phyloP scores from a whole-genome alignment of 2,888 invertebrate genomes.

The Iselma pallidipennis region DNA sequence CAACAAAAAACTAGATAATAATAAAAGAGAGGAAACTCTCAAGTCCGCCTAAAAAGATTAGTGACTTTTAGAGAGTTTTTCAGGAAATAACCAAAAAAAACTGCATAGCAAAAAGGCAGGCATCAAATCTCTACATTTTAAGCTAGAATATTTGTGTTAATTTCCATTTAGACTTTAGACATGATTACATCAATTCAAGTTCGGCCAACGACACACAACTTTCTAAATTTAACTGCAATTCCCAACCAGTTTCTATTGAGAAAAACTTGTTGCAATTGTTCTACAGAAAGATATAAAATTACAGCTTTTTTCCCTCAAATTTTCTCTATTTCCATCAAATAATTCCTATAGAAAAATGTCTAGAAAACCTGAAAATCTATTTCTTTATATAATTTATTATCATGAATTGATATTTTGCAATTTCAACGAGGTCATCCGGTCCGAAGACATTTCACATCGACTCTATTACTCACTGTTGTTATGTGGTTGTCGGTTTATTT shows the following conservation, averaged over 20 bases:
- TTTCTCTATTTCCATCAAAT: too few relatives aligned
- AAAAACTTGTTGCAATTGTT: not conserved
- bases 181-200: conserved; percentile 2
- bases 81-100: not conserved
- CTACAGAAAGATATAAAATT: not conserved
- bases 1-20: not conserved
- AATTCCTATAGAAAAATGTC: too few relatives aligned
- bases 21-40: not conserved
- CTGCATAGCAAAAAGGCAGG: too few relatives aligned
- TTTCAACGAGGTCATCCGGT: not conserved
- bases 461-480: too few relatives aligned
- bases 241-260: not conserved
- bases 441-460: too few relatives aligned
- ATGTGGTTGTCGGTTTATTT: too few relatives aligned
- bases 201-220: not conserved
- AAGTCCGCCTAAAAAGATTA: too few relatives aligned
- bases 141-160: not conserved
- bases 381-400: not conserved
- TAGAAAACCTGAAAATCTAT: too few relatives aligned
- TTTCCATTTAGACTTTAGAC: not conserved
- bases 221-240: conserved; percentile 3
- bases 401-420: not conserved
- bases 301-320: too few relatives aligned
- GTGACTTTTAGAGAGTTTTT: not conserved
- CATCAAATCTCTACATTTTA: too few relatives aligned